Evolutionary conservation across 1,140 invertebrate species (phyloP), one percentile per base, ranked within the genome.

Genomic region (Mya arenaria): DNA sequence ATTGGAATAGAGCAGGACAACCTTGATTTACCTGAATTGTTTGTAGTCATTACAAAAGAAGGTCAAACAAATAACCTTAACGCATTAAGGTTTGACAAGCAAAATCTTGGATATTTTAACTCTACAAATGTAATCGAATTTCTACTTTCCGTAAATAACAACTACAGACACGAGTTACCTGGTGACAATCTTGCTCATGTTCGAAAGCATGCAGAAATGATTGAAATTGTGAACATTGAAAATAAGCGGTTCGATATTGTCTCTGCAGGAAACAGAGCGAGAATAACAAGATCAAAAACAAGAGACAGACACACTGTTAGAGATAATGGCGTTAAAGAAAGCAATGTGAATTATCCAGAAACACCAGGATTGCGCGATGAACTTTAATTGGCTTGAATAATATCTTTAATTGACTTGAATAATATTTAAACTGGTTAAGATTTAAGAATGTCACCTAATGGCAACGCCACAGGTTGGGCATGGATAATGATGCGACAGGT

Each of bases 81-180:
- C 79, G 87, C 88, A 0, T 66, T 89, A 23, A 63, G 73, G 39
- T 90, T 85, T 79, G 77, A 86, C 28, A 72, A 30, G 6, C 65
- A 82, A 13, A 77, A 48, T 25, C 73, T 85, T 36, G 89, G 89
- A 8, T 69, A 78, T n/a, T 74, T 89, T 66, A 87, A 83, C 34
- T 90, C 88, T 63, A 85, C 87, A 0, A 85, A 88, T 37, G 48
- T 90, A n/a, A 56, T 90, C 74, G 72, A 85, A 37, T 90, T 87
- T 52, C 56, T 90, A n/a, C 86, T 89, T 58, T 74, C 81, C 2
- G 68, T 89, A 2, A 90, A 90, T 62, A 66, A 79, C n/a, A 62
- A 87, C 44, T 90, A 85, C 66, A 72, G 89, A 30, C 73, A 89
- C 72, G 62, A 65, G 19, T 75, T 90, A 41, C 86, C 86, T 0